Evolutionary conservation across 2,113 vertebrate genomes (phyloP), one percentile per base, ranked within the genome.

Genomic region (Neolamprologus fasciatus): DNA sequence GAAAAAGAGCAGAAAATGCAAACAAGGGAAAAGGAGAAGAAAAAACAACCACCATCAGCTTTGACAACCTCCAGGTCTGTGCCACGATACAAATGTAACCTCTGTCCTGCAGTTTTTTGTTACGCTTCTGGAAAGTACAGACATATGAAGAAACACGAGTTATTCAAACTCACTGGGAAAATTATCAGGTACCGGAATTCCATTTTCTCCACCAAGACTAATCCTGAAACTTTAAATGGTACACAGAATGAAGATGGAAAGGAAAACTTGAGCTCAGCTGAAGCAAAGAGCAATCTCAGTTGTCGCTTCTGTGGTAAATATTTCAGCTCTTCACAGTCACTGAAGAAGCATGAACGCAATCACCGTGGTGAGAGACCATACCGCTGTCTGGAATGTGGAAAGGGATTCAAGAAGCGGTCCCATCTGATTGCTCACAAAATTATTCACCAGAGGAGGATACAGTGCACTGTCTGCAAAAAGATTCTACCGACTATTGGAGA

Each of bases 401-500:
- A 95, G 81, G 50, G 58, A 45, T 97, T 97, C 87, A 92, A 92
- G 51, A 95, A 85, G 80, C 91, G 6, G 57, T 10, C 82, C 8
- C 66, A 96, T 90, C 89, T 97, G n/a, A 63, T 92, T 14, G 5
- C 86, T 68, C 96, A 97, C 86, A 95, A 94, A 92, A 90, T 80
- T 19, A 85, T 94, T 37, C 96, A 97, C 58, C 93, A 94, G 85
- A 91, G 92, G 71, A 96, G 85, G 83, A 93, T 96, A 89, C 95
- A 96, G 83, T 97, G 97, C 87, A 95, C 95, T n/a, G 94, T 96
- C 66, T 97, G 97, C 86, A 93, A 78, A 86, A 95, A 96, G 89
- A 89, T 96, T 82, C 55, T 97, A 54, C 92, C 94, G 53, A 94
- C 89, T 35, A 87, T 96, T 86, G 91, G 90, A 80, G 95, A 96